A percentile compares a stretch with the other conserved stretches of the same genome.
Conservation (phyloP, 2,888 invertebrate genomes). For the Phaonia tiefii region DNA sequence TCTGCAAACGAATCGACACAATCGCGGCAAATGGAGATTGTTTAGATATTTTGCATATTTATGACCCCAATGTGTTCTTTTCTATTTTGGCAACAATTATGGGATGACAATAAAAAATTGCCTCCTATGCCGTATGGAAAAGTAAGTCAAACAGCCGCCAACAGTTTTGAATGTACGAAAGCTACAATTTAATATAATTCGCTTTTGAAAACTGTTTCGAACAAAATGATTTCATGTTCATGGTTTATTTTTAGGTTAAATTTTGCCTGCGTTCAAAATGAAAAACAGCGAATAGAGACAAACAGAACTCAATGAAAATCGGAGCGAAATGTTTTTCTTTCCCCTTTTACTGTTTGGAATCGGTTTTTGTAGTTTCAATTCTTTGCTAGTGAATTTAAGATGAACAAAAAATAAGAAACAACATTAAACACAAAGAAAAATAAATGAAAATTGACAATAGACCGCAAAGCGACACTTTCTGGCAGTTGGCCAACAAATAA, state of each 20-base stretch:
- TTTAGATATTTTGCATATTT: slow-evolving; percentile 54
- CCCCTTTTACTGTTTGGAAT: slow-evolving; percentile 37
- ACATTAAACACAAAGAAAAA: slow-evolving; percentile 31
- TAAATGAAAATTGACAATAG: slow-evolving; percentile 59
- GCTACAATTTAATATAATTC: no score
- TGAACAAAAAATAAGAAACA: slow-evolving; percentile 11
- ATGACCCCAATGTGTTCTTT: slow-evolving; percentile 55
- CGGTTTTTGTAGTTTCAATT: slow-evolving; percentile 24
- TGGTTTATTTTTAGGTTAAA: slow-evolving; percentile 59
- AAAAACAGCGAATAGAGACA: not conserved
- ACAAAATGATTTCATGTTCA: slow-evolving; percentile 65
- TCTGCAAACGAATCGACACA: not conserved
- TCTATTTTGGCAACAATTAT: slow-evolving; percentile 16
- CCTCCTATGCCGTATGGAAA: no score
- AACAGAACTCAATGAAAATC: slow-evolving; percentile 22
- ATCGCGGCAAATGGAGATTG: slow-evolving; percentile 30
- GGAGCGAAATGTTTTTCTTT: slow-evolving; percentile 20
- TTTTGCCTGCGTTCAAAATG: not conserved
- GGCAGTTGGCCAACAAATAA: slow-evolving; percentile 63
- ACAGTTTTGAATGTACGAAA: not conserved
- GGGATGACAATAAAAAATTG: slow-evolving; percentile 6
- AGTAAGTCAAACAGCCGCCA: no score
- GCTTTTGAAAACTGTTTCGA: slow-evolving; percentile 32
- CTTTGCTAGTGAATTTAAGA: slow-evolving; percentile 16
- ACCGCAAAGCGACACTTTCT: slow-evolving; percentile 68